Evolutionary conservation across 2,113 vertebrate species (phyloP), one percentile per base, ranked within the genome.

Genomic region (Rhynchomys soricoides): DNA sequence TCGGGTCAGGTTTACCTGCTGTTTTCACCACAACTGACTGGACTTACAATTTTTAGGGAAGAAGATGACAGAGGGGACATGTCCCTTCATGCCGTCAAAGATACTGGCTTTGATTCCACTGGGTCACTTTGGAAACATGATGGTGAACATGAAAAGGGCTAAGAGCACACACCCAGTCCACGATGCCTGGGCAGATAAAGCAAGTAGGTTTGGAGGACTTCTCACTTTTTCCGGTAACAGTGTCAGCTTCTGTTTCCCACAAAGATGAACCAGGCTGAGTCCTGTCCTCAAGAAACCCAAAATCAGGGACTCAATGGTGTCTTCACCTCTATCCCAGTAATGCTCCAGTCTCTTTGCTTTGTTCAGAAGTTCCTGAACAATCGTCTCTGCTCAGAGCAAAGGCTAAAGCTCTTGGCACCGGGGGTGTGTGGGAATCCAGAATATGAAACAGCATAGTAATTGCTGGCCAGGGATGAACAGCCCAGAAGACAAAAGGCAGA

Each of bases 101-200:
- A 26, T 24, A 22, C 0, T 12, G 21, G 40, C 45, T 68, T 93
- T 45, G 45, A 45, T n/a, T 57, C 43, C 22, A 1, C 4, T 19
- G 50, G 7, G 5, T 40, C 29, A 37, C 45, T 70, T 43, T 34
- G 79, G 77, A 70, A 31, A 43, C 29, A n/a, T 3, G 0, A 0
- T 13, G 40, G 15, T 1, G 6, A 0, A 9, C 31, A 16, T 13
- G 2, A 0, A 1, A 21, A 34, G 10, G 6, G 52, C 52, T 16
- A 24, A 31, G 50, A 24, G 2, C 26, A 21, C 13, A 17, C 3
- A 19, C 13, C 5, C n/a, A 40, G 10, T 73, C 57, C 62, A 5
- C 0, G 29, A 40, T 0, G 43, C 34, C 12, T 9, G 17, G 43
- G 48, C 22, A 10, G 0, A 26, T 5, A 7, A 70, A 16, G 26